phyloP scores from a whole-genome alignment of 1,140 invertebrate genomes.

The Nephotettix cincticeps region DNA sequence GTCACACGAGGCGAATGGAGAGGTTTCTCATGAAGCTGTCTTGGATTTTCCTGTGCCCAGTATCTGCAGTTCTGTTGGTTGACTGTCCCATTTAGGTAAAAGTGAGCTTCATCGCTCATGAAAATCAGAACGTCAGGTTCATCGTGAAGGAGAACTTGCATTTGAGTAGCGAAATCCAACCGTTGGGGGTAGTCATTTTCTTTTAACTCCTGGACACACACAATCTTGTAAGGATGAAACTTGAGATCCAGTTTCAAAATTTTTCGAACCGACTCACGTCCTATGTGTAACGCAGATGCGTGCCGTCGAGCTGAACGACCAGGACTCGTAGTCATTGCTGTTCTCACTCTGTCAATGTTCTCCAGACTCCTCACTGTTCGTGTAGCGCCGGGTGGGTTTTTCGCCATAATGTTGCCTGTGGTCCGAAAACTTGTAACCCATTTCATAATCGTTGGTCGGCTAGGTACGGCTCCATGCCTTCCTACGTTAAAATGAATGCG shows the following conservation, averaged over 20 bases:
- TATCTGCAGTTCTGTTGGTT: background rate
- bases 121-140: background rate
- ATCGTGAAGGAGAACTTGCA: background rate
- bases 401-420: background rate
- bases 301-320: background rate
- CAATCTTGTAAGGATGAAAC: constrained; percentile 2
- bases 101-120: no score
- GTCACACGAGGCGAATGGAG: constrained; percentile 43
- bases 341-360: background rate
- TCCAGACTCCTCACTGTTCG: background rate
- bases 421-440: background rate
- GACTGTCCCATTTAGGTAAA: background rate
- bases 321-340: background rate
- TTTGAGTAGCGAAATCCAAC: background rate
- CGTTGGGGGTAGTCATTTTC: background rate
- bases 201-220: background rate
- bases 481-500: background rate
- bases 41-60: background rate
- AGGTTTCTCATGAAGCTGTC: constrained; percentile 39
- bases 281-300: background rate
- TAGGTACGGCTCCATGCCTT: background rate
- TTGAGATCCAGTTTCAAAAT: background rate
- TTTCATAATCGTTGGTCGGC: background rate
- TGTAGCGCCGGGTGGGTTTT: background rate
- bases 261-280: background rate